phyloP scores from a whole-genome alignment of 2,113 vertebrate genomes.

The Paratilapia polleni region DNA sequence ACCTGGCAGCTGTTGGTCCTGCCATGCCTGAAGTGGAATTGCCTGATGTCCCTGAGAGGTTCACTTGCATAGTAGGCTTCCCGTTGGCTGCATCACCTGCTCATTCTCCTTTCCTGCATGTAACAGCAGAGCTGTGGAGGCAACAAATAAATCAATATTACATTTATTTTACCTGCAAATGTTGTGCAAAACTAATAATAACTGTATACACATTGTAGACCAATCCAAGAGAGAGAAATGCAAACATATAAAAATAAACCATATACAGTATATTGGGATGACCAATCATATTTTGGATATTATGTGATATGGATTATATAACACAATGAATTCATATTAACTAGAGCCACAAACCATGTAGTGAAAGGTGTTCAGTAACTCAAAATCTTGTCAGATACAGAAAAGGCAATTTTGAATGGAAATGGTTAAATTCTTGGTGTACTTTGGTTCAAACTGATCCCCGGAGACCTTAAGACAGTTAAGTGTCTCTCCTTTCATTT shows the following conservation, averaged over 20 bases:
- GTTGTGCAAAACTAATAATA: background rate
- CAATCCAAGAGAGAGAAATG: background rate
- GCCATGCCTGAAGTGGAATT: background rate
- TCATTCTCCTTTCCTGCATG: background rate
- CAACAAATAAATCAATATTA: background rate
- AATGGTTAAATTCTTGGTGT: background rate
- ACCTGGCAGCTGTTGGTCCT: constrained; percentile 1
- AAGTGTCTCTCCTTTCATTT: background rate
- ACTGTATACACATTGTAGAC: background rate
- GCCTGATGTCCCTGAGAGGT: background rate
- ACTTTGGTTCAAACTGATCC: background rate
- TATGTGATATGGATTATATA: background rate
- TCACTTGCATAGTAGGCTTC: background rate
- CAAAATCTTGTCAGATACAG: background rate
- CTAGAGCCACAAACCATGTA: background rate
- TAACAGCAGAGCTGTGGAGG: background rate
- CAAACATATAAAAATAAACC: background rate
- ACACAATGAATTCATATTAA: background rate
- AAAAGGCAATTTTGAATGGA: background rate
- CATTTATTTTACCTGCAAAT: background rate
- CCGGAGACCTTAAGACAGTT: background rate
- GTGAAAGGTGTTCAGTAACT: background rate
- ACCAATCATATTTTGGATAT: background rate
- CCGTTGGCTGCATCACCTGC: constrained; percentile 9
- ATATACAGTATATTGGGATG: background rate